Base-by-base conservation (phyloP, 2,797 vertebrate genomes). In the Pangasius mekongensis region DNA sequence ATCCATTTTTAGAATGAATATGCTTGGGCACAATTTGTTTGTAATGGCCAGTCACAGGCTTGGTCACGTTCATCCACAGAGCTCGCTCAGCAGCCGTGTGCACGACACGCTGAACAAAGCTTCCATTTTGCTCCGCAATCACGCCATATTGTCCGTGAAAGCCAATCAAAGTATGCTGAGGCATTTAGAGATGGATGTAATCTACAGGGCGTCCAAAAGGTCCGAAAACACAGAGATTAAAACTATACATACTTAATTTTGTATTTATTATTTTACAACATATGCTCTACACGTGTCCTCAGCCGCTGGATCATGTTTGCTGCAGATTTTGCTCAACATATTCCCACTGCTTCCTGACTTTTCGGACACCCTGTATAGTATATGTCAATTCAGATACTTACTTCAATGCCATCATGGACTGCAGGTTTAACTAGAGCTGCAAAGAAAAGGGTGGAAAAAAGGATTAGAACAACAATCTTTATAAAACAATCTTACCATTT, bases 361-460 rank as follows among this genome's bases (percentile, higher is more conserved):
- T 76, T 49, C 4, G 0, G 0, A 36, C 33, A 39, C 0, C 43
- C 33, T 7, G 22, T 49, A 22, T 36, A 27, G 58, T 30, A 80
- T 11, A 9, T 24, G 16, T 36, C 13, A 16, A 39, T 39, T 30
- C 5, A 10, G 16, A 88, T 47, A 85, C 87, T 88, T 64, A 88
- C 87, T 58, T 81, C 49, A n/a, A n/a, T 3, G 11, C 2, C 49
- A 13, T 20, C 39, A 9, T 16, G 27, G 9, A 86, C 8, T 7
- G 36, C n/a, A 54, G 76, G 87, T 54, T 89, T 89, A 6, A 2
- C 4, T 10, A 9, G 24, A 62, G 3, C 83, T 88, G 39, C 36
- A 62, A 66, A 43, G 13, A 43, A 49, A 83, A 60, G 0, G 3
- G 10, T 4, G 5, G 24, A 62, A 3, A 33, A 52, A 87, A 85